Percentiles rank a stretch among this genome's conserved stretches.
Conservation (phyloP, 2,113 vertebrate species). For the Proterorhinus semilunaris region DNA sequence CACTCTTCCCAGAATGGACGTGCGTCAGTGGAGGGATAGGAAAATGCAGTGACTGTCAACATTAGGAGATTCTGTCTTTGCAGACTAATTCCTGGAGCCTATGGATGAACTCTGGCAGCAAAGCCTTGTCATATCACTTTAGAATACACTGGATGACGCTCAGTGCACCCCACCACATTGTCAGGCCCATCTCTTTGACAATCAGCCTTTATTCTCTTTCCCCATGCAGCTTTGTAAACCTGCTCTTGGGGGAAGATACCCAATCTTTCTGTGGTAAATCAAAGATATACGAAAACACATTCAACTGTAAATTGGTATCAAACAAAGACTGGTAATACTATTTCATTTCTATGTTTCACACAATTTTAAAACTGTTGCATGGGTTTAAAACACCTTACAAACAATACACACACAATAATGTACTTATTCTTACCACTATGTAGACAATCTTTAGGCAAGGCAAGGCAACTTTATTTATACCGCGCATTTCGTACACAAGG, state of each 20-base stretch:
- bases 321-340: too few relatives aligned
- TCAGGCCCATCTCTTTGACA: constrained; percentile 43
- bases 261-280: too few relatives aligned
- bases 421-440: too few relatives aligned
- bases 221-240: constrained; percentile 32
- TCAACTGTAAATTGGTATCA: too few relatives aligned
- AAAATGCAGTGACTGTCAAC: constrained; percentile 32
- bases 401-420: too few relatives aligned
- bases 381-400: too few relatives aligned
- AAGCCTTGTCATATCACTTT: constrained; percentile 34
- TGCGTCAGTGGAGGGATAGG: constrained; percentile 42
- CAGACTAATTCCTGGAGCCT: constrained; percentile 10
- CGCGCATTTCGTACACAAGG: too few relatives aligned
- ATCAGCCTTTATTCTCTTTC: constrained; percentile 39
- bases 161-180: constrained; percentile 32
- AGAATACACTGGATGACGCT: constrained; percentile 28
- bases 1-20: constrained; percentile 50
- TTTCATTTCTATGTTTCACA: too few relatives aligned
- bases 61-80: constrained; percentile 23
- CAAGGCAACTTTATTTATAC: too few relatives aligned
- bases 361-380: too few relatives aligned
- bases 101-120: constrained; percentile 11
- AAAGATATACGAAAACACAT: too few relatives aligned
- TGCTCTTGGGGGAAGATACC: constrained; percentile 20
- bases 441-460: too few relatives aligned